Evolutionary conservation across 2,888 invertebrate species (phyloP).

Genomic region (Lepas anatifera): DNA sequence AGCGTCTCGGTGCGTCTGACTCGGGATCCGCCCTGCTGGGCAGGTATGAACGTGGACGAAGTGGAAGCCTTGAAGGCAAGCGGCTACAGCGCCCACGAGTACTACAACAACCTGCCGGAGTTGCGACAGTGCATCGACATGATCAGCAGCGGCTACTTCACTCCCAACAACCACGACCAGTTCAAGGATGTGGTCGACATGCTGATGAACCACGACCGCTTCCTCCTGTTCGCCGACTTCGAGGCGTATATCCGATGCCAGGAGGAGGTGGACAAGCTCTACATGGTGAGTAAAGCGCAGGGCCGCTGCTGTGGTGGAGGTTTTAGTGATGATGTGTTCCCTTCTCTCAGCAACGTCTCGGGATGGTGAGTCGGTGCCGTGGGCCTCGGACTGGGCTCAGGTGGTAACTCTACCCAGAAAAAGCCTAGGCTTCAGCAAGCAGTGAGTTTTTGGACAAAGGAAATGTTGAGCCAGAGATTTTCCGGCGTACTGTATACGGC

Average conservation of each 20-base stretch:
- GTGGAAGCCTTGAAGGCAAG: constrained; percentile 54
- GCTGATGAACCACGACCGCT: constrained; percentile 83
- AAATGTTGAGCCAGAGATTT: too few relatives aligned
- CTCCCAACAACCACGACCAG: constrained; percentile 77
- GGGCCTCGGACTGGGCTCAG: too few relatives aligned
- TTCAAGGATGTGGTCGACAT: constrained; percentile 84
- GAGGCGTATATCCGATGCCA: constrained; percentile 88
- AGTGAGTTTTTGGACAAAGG: too few relatives aligned
- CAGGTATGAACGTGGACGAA: constrained; percentile 71
- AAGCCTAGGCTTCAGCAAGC: too few relatives aligned
- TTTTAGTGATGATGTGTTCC: too few relatives aligned
- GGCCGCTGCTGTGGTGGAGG: too few relatives aligned
- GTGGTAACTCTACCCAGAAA: too few relatives aligned
- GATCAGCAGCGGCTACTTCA: constrained; percentile 88
- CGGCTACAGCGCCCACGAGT: constrained; percentile 87
- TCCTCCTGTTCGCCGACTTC: constrained; percentile 86
- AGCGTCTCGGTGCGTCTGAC: too few relatives aligned
- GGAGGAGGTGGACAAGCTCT: constrained; percentile 70
- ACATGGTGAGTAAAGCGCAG: constrained; percentile 36
- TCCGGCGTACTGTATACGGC: too few relatives aligned
- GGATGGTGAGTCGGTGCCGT: too few relatives aligned
- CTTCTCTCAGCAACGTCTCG: too few relatives aligned
- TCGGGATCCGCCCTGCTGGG: too few relatives aligned
- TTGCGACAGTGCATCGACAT: constrained; percentile 90
- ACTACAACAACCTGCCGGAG: constrained; percentile 80